Evolutionary conservation across 2,888 invertebrate genomes (phyloP), one percentile per base, ranked within the genome.

Genomic region (Notodonta dromedarius): DNA sequence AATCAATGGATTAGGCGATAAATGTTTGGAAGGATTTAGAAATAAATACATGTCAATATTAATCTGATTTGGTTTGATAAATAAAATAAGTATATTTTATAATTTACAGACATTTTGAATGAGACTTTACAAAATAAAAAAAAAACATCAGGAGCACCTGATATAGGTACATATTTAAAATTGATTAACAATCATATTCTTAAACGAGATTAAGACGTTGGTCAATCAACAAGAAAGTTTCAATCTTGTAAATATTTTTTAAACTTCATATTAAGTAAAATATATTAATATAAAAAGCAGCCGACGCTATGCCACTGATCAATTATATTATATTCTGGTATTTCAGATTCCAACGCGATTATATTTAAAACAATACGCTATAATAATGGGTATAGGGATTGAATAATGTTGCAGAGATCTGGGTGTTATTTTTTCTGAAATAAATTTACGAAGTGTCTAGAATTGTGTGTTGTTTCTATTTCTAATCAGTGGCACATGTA

Each of bases 391-490:
- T 13, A n/a, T 5, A n/a, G 13, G 42, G 46, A 13, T 46, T 7
- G n/a, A 46, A 13, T n/a, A 46, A 46, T n/a, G 5, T 13, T n/a
- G n/a, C 8, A 7, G 42, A 7, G 42, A 6, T 9, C 7, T 46
- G 4, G 9, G 44, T 46, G n/a, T 4, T 44, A 13, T 14, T 16
- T 16, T 44, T 56, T 44, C 44, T 44, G 39, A 32, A 44, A 57
- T 50, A 46, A 44, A 57, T 12, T 11, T 9, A 67, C 60, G 67
- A 78, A 80, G 56, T 65, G 63, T 81, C 81, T 78, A 82, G 80
- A 86, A 79, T 72, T 68, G 63, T 71, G 62, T 74, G 70, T 68
- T 73, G 70, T 72, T 78, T 85, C 85, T 87, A 86, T 84, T 85
- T 85, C 75, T 74, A 80, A 80, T 77, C 76, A 74, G 74, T 70